Evolutionary conservation across 2,888 invertebrate species (phyloP).

Genomic region (Sminthurides aquaticus): DNA sequence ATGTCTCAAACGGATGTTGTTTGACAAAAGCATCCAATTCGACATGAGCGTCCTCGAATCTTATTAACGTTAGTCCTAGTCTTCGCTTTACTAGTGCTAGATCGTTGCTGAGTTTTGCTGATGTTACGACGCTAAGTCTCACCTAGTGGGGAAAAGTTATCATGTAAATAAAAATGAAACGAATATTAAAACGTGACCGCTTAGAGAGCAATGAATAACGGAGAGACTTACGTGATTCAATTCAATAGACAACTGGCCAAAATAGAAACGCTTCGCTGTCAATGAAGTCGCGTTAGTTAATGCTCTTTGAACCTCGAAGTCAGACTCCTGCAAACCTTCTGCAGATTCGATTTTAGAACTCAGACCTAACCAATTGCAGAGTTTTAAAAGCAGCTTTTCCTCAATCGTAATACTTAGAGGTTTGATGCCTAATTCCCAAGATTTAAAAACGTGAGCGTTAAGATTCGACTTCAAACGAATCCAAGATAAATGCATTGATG

Average conservation of each 20-base stretch:
- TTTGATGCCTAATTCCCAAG: conserved; percentile 32
- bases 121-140: conserved; percentile 80
- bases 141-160: no score
- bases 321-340: conserved; percentile 61
- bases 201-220: no score
- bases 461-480: conserved; percentile 46
- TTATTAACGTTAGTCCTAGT: conserved; percentile 78
- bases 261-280: conserved; percentile 77
- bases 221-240: conserved; percentile 66
- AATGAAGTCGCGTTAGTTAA: conserved; percentile 71
- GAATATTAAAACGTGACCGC: no score
- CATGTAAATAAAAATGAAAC: no score
- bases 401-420: conserved; percentile 73
- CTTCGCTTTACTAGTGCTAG: conserved; percentile 73
- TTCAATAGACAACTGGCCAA: conserved; percentile 70
- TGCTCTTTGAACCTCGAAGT: conserved; percentile 70
- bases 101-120: conserved; percentile 68
- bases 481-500: conserved; percentile 66
- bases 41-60: conserved; percentile 93
- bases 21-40: conserved; percentile 81
- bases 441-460: conserved; percentile 41
- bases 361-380: conserved; percentile 51
- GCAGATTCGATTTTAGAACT: conserved; percentile 52
- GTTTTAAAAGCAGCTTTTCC: conserved; percentile 69
- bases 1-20: conserved; percentile 84